Percentiles rank a stretch among this genome's conserved stretches.
These are phyloP conservation scores for Morelia viridis DNA, from an alignment of 2,797 vertebrate genomes.

Conservation along the genomic window DNA sequence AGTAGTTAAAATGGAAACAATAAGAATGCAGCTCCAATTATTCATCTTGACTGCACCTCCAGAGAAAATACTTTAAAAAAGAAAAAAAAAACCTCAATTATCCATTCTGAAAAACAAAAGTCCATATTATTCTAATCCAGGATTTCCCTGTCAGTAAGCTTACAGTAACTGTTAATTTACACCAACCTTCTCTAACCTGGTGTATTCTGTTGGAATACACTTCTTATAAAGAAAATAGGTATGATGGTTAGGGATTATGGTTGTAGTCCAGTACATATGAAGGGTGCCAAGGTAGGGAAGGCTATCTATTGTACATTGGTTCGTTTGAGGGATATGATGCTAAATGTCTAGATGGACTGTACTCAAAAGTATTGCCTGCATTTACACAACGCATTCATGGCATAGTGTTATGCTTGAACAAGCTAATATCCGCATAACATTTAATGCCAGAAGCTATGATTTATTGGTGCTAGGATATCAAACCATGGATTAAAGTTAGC, in stretches of 20 bases:
- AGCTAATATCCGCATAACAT: neutral
- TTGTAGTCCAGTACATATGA: neutral
- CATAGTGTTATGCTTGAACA: neutral
- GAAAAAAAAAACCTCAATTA: neutral
- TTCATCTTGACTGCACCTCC: conserved; percentile 65
- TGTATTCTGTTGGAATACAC: neutral
- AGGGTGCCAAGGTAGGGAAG: neutral
- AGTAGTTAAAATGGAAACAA: conserved; percentile 47
- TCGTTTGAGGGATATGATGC: neutral
- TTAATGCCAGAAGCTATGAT: neutral
- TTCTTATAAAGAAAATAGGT: neutral
- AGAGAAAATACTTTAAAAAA: neutral
- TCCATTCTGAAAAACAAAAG: neutral
- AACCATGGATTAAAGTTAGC: neutral
- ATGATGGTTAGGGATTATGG: neutral
- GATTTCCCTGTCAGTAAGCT: neutral
- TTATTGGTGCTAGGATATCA: neutral
- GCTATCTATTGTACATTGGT: neutral
- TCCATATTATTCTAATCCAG: neutral
- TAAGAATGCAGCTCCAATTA: conserved; percentile 47
- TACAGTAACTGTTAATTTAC: neutral
- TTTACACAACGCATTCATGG: neutral
- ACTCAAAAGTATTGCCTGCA: neutral
- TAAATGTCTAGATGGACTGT: neutral
- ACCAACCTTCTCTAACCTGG: neutral